These are phyloP conservation scores for Tryphoninae sp. DNA, from an alignment of 2,888 invertebrate species.

Conservation along the genomic window DNA sequence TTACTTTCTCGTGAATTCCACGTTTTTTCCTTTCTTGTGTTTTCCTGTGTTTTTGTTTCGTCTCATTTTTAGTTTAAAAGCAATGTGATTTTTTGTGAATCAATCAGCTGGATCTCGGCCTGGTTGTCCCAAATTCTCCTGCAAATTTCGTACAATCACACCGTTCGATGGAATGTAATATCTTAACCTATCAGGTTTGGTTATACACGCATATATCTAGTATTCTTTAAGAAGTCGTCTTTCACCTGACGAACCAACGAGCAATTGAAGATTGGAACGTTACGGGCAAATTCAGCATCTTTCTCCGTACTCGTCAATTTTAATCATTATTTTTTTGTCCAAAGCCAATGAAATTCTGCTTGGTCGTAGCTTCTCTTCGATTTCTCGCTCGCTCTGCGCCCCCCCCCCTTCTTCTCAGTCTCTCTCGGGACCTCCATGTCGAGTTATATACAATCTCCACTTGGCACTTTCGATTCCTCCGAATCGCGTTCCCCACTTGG, in stretches of 20 bases:
- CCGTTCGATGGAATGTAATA: background rate
- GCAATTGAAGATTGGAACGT: constrained; percentile 34
- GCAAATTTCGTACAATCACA: background rate
- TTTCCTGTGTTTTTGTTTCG: too few relatives aligned
- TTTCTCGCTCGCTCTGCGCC: constrained; percentile 1
- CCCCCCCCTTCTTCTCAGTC: constrained; percentile 13
- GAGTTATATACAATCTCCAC: constrained; percentile 7
- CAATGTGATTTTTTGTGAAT: too few relatives aligned
- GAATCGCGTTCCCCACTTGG: constrained; percentile 39
- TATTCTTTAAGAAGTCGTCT: constrained; percentile 36
- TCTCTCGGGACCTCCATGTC: constrained; percentile 16
- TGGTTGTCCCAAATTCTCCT: too few relatives aligned
- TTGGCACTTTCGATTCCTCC: constrained; percentile 41
- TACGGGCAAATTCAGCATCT: constrained; percentile 26
- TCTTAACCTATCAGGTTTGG: too few relatives aligned
- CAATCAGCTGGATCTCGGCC: too few relatives aligned
- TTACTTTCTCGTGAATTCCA: too few relatives aligned
- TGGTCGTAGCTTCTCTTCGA: constrained; percentile 10
- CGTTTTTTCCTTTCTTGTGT: too few relatives aligned
- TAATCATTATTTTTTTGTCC: constrained; percentile 2
- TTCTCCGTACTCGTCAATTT: constrained; percentile 17
- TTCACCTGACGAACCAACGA: constrained; percentile 52
- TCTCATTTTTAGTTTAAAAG: too few relatives aligned
- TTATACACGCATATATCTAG: background rate
- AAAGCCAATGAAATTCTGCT: background rate